Evolutionary conservation across 2,888 invertebrate species (phyloP), one percentile per base, ranked within the genome.

Genomic region (Sarcophaga variegata): DNA sequence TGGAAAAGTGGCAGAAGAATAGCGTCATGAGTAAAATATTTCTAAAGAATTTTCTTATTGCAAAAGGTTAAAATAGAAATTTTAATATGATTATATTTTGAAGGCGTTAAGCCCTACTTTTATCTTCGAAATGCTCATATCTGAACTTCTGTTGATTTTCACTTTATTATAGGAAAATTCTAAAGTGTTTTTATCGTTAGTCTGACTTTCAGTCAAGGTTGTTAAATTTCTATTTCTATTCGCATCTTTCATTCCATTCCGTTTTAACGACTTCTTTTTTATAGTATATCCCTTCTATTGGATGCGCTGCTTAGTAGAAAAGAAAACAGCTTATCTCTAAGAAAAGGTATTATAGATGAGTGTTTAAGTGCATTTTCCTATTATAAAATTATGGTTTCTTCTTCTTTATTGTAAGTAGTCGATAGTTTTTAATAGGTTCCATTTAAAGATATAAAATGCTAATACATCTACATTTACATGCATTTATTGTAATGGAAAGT

Each of bases 41-140:
- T 84, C 49, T 66, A 63, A 49, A 66, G 64, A 70, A 75, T 76
- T 80, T 71, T 45, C 59, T 71, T 64, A 82, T 82, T 59, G 82
- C 1, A 76, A 81, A 70, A 76, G 81, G 63, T 81, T 81, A 70
- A 47, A 20, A 37, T 37, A 64, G 59, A 77, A 82, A 66, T 82
- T 77, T 77, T 71, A 66, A 47, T 62, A 62, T 47, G 59, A 82
- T 77, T 77, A 77, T 20, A 64, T 82, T 17, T 77, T 60, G 8
- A 60, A 66, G 81, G 62, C 27, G 60, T 81, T 66, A 27, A 11
- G 45, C n/a, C 25, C 22, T 63, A 27, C 37, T 45, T n/a, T 66
- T 64, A 82, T 75, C 22, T 62, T 75, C 20, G 14, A 14, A 49
- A 49, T 49, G 4, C 49, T 4, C 54, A 54, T 20, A 71, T 72